These are phyloP conservation scores for Phasianus colchicus DNA, from an alignment of 2,113 vertebrate genomes.

Conservation along the genomic window DNA sequence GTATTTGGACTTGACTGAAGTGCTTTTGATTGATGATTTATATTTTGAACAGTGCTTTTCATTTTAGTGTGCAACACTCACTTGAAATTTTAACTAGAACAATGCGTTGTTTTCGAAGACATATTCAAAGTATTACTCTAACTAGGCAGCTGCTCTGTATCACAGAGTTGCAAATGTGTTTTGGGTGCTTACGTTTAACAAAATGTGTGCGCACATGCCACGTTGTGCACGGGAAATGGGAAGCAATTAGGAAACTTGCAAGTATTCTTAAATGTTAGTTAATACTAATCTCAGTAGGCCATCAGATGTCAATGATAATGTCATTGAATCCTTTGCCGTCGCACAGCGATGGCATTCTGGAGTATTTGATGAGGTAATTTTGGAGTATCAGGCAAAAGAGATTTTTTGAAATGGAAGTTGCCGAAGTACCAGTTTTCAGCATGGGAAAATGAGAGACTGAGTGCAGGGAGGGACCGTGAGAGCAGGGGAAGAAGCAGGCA, in stretches of 20 bases:
- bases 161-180: constrained; percentile 13
- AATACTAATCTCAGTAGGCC: neutral
- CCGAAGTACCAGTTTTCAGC: neutral
- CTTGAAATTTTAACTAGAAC: constrained; percentile 48
- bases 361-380: neutral
- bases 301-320: neutral
- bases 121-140: constrained; percentile 19
- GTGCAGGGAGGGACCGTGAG: neutral
- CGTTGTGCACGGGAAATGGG: neutral
- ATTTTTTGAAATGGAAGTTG: neutral
- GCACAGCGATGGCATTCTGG: neutral
- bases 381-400: neutral
- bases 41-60: constrained; percentile 66
- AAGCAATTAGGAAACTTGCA: neutral
- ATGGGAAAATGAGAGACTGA: neutral
- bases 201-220: neutral
- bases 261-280: neutral
- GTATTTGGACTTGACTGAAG: constrained; percentile 64
- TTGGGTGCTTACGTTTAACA: neutral
- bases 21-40: constrained; percentile 71
- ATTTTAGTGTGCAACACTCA: constrained; percentile 17
- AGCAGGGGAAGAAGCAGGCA: neutral
- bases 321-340: fast-evolving
- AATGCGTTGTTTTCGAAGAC: constrained; percentile 60
- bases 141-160: neutral